Percentiles rank a stretch among this genome's conserved stretches.
Evolutionary conservation across 2,113 vertebrate species (phyloP).

Genomic region (Larimichthys crocea): DNA sequence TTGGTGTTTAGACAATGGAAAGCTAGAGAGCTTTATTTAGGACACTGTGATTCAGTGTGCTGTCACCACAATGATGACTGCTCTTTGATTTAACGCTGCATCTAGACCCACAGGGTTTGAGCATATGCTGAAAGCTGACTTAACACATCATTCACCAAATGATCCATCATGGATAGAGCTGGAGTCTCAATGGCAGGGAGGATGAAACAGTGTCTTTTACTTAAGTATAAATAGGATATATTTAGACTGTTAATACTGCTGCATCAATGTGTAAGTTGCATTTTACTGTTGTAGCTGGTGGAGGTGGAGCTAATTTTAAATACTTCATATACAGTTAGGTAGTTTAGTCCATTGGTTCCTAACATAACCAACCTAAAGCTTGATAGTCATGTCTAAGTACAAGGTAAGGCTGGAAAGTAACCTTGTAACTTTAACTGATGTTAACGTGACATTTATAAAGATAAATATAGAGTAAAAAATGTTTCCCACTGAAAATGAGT

Average conservation of each 20-base stretch:
- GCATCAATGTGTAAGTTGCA: neutral
- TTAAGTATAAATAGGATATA: neutral
- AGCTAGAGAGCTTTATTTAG: conserved; percentile 67
- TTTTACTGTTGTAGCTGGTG: neutral
- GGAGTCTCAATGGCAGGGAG: neutral
- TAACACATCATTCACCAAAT: conserved; percentile 44
- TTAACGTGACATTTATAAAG: too few species aligned
- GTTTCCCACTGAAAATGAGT: too few species aligned
- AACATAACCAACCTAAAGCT: neutral
- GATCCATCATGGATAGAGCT: conserved; percentile 30
- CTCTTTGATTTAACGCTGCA: conserved; percentile 56
- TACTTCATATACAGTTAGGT: neutral
- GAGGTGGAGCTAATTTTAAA: neutral
- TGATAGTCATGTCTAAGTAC: neutral
- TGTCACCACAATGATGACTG: conserved; percentile 44
- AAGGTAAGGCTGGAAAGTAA: too few species aligned
- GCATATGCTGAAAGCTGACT: conserved; percentile 49
- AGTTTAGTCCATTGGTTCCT: neutral
- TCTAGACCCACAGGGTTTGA: conserved; percentile 44
- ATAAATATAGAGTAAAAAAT: too few species aligned
- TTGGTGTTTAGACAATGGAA: conserved; percentile 71
- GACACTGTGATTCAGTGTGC: conserved; percentile 54
- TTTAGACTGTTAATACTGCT: neutral
- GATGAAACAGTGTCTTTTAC: conserved; percentile 3
- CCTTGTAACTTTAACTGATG: too few species aligned